Conservation (phyloP, 2,113 vertebrate species). For the Cyrtonyx montezumae region DNA sequence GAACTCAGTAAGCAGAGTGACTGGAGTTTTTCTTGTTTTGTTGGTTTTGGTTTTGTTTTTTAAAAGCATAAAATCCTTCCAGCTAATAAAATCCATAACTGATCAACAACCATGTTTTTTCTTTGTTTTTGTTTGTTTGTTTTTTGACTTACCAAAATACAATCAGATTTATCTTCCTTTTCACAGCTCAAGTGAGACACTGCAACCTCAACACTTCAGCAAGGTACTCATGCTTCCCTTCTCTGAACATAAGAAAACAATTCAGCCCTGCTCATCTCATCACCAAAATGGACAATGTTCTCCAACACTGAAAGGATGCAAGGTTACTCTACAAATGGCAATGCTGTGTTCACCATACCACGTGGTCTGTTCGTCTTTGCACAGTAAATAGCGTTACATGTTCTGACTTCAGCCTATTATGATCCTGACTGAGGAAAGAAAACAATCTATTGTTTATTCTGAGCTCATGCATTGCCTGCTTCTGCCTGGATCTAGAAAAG, state of each 20-base stretch:
- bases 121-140: too few species aligned
- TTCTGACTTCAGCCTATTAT: not conserved
- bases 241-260: not conserved
- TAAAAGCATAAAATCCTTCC: not conserved
- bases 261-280: not conserved
- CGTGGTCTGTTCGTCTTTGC: not conserved
- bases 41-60: not conserved
- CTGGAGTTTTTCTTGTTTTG: not conserved
- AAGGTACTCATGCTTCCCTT: not conserved
- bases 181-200: not conserved
- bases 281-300: not conserved
- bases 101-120: too few species aligned
- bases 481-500: not conserved
- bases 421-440: not conserved
- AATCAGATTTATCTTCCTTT: not conserved
- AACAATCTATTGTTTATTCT: not conserved
- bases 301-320: fast-evolving
- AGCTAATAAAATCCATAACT: not conserved
- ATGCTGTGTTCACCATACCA: not conserved
- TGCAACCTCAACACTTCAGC: not conserved
- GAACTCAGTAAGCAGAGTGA: not conserved
- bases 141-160: not conserved
- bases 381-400: not conserved
- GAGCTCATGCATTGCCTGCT: not conserved
- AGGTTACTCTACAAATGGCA: not conserved